Evolutionary conservation across 2,888 invertebrate species (phyloP), one percentile per base, ranked within the genome.

Genomic region (Keiferia lycopersicella): DNA sequence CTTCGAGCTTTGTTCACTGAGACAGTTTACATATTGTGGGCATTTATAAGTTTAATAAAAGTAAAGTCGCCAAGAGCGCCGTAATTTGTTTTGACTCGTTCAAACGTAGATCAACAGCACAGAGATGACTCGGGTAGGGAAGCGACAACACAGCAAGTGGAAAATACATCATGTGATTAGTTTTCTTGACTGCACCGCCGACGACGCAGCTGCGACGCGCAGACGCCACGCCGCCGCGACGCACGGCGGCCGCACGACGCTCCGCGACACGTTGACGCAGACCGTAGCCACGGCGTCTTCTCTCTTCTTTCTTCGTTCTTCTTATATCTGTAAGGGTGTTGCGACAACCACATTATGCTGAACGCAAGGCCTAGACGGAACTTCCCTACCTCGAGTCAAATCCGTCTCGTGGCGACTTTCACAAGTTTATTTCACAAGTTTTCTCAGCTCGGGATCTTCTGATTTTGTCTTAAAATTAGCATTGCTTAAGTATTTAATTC

Each of bases 301-400:
- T 73, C 65, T 85, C 84, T 86, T 86, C 84, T 69, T 73, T 86
- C 84, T 26, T 26, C 26, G 26, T 69, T 74, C 70, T 74, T 81
- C 88, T 88, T 87, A 84, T 85, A 91, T 83, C 91, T 91, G 91
- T 82, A 91, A 91, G 90, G 88, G 90, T 82, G 83, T 90, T 90
- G 91, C 87, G 91, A 88, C 88, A 89, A 88, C 91, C 91, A 90
- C 87, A 91, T 91, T 91, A 91, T 91, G 88, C 86, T 90, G 91
- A 88, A 85, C 91, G 83, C 84, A 84, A 82, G 78, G 83, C 91
- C 90, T 87, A 77, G 76, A 76, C 74, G 77, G 80, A 78, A 81
- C 90, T 91, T 90, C 88, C 87, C 78, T 85, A 84, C 87, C 84
- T 70, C 79, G 87, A 91, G 90, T 91, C 91, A 90, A 76, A 78